Base-by-base conservation (phyloP, 2,797 vertebrate species). In the Peromyscus eremicus region DNA sequence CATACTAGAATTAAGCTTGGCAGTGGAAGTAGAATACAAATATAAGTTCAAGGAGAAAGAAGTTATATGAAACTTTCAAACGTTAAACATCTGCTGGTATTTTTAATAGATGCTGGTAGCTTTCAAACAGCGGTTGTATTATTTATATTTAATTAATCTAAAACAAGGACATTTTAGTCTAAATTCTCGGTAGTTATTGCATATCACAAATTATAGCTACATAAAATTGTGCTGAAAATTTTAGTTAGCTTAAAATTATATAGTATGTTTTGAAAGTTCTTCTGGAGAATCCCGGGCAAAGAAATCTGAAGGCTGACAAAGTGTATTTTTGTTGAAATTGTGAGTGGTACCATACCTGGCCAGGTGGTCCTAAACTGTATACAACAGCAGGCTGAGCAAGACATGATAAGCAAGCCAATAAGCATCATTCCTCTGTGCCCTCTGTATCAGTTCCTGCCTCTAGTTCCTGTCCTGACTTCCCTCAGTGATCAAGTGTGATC, bases 41-140 rank as follows among this genome's bases (percentile, higher is more conserved):
- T 79, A 66, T 88, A 66, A 94, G 2, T 93, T 91, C n/a, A 94
- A 91, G 27, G 70, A 87, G 71, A 79, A 96, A 87, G 76, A 94
- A n/a, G 37, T 27, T 80, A 62, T 60, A 3, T 68, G 40, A 57
- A 93, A 91, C 70, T 83, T 83, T 60, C 49, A 87, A 73, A 55
- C 73, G 32, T 73, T 57, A 27, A 60, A 29, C n/a, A n/a, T 14
- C 84, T 43, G 37, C 32, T 90, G 16, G 13, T 70, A 60, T 91
- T 79, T 92, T 83, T 32, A 75, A 79, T 52, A 34, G 40, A 80
- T 84, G 10, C 13, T 91, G 25, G 13, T 79, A 57, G 6, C 34
- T 96, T 91, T 93, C 62, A 88, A 84, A 91, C n/a, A 83, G 37
- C 62, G 0, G 1, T 55, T 14, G 19, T 71, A 70, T 66, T n/a